Conservation (phyloP, 2,888 invertebrate species). For the Leptinotarsa peninsularis region DNA sequence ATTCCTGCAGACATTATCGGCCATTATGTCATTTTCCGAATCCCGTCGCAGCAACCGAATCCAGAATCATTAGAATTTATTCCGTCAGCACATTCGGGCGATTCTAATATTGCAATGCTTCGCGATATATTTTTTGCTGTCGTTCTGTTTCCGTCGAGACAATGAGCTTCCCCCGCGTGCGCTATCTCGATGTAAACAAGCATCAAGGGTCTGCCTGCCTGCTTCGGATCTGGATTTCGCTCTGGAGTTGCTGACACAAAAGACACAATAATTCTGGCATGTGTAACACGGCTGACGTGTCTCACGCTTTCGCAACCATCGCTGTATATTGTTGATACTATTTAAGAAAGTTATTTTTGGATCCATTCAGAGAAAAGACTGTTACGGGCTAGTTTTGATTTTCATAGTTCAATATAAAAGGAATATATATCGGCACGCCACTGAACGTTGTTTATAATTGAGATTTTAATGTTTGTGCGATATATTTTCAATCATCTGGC, state of each 20-base stretch:
- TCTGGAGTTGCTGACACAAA: conserved; percentile 6
- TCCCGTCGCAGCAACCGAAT: conserved; percentile 3
- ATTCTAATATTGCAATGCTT: background rate
- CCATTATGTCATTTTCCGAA: conserved; percentile 7
- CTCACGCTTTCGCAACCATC: background rate
- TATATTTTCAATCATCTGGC: no score
- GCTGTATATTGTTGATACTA: background rate
- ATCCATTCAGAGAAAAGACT: no score
- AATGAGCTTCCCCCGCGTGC: background rate
- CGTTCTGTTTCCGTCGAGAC: background rate
- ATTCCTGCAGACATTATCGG: conserved; percentile 14
- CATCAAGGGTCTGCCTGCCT: background rate
- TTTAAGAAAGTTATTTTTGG: background rate
- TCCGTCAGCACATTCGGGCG: conserved; percentile 4
- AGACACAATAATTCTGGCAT: background rate
- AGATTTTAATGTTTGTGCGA: no score
- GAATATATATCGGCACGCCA: no score
- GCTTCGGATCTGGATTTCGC: background rate
- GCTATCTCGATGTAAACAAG: conserved; percentile 12
- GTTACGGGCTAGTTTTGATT: no score
- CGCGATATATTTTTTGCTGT: background rate
- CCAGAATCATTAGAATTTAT: conserved; percentile 7
- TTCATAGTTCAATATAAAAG: no score
- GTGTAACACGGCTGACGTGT: background rate
- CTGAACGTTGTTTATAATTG: no score